Base-by-base conservation (phyloP, 1,140 invertebrate genomes). In the Lepidotrigona ventralis region DNA sequence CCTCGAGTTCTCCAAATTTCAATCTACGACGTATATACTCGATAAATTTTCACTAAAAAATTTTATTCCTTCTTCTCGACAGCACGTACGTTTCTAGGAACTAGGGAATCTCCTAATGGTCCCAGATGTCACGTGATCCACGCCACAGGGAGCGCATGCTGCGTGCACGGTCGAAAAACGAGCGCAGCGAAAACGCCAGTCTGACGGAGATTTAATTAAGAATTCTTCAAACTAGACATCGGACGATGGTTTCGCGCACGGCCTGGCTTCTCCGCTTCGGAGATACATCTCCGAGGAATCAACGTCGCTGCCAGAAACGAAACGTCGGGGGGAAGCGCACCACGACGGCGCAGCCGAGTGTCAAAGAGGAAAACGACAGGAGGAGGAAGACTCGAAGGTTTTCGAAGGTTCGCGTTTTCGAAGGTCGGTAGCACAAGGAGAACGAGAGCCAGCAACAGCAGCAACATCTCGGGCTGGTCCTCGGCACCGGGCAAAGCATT, bases 401-500 rank as follows among this genome's bases (percentile, higher is more conserved):
- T 56, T 53, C 12, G 81, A 70, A 69, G 75, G 74, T 78, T 83
- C 81, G 68, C 74, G 68, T 77, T 73, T 86, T 71, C 33, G 33
- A 33, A 71, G 66, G 64, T n/a, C 85, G 79, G 88, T 88, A 88
- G 88, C 87, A 84, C 54, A 64, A 46, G 39, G 39, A 8, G 39
- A 79, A 83, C 68, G 74, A 81, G 85, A 46, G 6, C 39, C 39
- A 46, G 39, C 39, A 8, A 46, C 8, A 39, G 39, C 39, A 39
- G 39, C 84, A 76, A 73, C 71, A 64, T 56, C 73, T 21, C 14
- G 29, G 9, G 29, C 11, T 21, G 78, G 17, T 72, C 70, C 88
- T 89, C 92, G 91, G 90, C 89, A 83, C 75, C 66, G 71, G 12
- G 82, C 87, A 92, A 93, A 93, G 91, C 90, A 93, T 93, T 93